Evolutionary conservation across 2,797 vertebrate genomes (phyloP).

Genomic region (Zenarchopterus dispar): DNA sequence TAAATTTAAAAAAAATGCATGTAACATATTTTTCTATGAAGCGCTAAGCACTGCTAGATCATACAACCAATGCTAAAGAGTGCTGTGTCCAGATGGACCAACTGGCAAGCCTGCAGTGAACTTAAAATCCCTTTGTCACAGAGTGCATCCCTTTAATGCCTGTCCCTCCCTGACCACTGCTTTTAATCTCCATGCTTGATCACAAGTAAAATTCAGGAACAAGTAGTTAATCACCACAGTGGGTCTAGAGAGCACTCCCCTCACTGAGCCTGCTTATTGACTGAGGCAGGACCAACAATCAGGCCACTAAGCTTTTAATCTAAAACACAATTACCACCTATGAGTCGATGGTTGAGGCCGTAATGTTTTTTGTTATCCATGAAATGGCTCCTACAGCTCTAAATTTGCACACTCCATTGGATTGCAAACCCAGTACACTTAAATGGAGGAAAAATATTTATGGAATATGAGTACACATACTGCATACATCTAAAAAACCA

Average conservation of each 20-base stretch:
- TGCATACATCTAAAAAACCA: constrained; percentile 15
- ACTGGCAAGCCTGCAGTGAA: constrained; percentile 18
- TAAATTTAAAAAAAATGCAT: constrained; percentile 12
- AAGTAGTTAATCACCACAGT: constrained; percentile 60
- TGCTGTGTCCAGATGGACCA: constrained; percentile 20
- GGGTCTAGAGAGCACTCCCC: constrained; percentile 26
- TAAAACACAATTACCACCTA: constrained; percentile 73
- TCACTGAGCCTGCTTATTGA: constrained; percentile 51
- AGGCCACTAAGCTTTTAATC: constrained; percentile 69
- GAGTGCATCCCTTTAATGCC: constrained; percentile 31
- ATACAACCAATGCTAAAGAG: background rate
- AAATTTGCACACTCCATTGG: constrained; percentile 47
- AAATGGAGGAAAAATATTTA: constrained; percentile 30
- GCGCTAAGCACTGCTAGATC: background rate
- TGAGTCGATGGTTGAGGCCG: constrained; percentile 55
- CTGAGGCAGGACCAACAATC: constrained; percentile 48
- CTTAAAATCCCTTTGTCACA: constrained; percentile 19
- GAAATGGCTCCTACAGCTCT: constrained; percentile 9
- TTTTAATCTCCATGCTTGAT: constrained; percentile 64
- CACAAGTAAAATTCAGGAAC: constrained; percentile 63
- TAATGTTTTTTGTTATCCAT: constrained; percentile 49
- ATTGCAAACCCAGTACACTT: constrained; percentile 29
- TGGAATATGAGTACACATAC: constrained; percentile 18
- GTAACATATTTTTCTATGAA: constrained; percentile 22
- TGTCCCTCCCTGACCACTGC: constrained; percentile 25